Evolutionary conservation across 2,797 vertebrate genomes (phyloP), one percentile per base, ranked within the genome.

Genomic region (Poeciliopsis paucimaculata): DNA sequence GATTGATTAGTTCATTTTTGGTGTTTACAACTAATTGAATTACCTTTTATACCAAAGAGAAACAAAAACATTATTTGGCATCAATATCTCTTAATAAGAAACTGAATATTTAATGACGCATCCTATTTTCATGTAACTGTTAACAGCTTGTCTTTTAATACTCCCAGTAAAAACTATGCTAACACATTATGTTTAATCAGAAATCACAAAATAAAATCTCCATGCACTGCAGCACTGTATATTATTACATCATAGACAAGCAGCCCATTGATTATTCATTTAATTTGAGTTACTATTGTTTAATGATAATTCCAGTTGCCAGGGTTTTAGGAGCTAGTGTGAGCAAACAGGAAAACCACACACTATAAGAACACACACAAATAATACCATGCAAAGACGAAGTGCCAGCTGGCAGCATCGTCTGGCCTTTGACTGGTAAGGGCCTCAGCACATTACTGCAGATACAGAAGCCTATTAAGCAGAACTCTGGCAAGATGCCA

Each of bases 401-500:
- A 68, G 36, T 68, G 36, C 64, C 64, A 68, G 64, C 64, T 68
- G 64, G 34, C 64, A 68, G 36, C 64, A 26, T 26, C 64, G 1
- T 41, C 36, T 68, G 64, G 64, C 64, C 64, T 68, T 20, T 68
- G 64, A 68, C 34, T 39, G 36, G 64, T 68, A 68, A 68, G 64
- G 64, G 36, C 64, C 64, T 68, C 64, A 23, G 36, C 36, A 68
- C 64, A 68, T 41, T 68, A 41, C 64, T 68, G 34, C 36, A 68
- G 64, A 68, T 68, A 68, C 64, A 68, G 64, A 68, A 68, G 64
- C 64, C 36, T 68, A 68, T 68, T 68, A 68, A 68, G 64, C 20
- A 23, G 26, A 8, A 36, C 18, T 68, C 36, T 68, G 64, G 64
- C 41, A 13, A 20, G 36, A 68, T 41, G 36, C 64, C 64, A 41